Evolutionary conservation across 2,797 vertebrate genomes (phyloP).

Genomic region (Chaetophractus vellerosus): DNA sequence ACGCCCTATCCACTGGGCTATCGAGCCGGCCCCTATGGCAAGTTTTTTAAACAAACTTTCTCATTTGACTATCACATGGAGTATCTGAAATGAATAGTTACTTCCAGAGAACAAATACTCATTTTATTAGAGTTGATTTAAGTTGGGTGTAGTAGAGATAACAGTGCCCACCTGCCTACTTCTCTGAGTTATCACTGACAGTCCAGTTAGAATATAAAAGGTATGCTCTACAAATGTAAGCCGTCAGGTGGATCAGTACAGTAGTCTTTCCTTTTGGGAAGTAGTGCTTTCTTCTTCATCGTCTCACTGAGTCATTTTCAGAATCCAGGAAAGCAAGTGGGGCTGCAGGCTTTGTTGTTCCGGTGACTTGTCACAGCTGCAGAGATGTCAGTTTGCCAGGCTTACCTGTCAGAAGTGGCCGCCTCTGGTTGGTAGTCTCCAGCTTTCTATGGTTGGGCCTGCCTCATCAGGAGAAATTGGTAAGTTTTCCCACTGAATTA

Average conservation of each 20-base stretch:
- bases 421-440: background rate
- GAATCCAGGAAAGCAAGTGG: background rate
- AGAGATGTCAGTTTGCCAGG: background rate
- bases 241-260: fast-evolving
- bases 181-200: background rate
- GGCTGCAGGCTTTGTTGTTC: too few relatives aligned
- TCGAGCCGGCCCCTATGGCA: too few relatives aligned
- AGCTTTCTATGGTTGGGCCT: background rate
- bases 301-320: fast-evolving
- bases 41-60: background rate
- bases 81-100: background rate
- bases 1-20: too few relatives aligned
- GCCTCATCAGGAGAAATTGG: background rate
- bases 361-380: background rate
- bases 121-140: background rate
- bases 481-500: background rate
- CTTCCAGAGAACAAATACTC: background rate
- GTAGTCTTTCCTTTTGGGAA: fast-evolving
- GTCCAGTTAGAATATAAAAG: background rate
- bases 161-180: background rate
- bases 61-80: background rate
- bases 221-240: fast-evolving
- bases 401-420: background rate
- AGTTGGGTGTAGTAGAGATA: background rate
- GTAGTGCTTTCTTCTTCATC: background rate